Evolutionary conservation across 2,888 invertebrate genomes (phyloP).

Genomic region (Octodonta nipae): DNA sequence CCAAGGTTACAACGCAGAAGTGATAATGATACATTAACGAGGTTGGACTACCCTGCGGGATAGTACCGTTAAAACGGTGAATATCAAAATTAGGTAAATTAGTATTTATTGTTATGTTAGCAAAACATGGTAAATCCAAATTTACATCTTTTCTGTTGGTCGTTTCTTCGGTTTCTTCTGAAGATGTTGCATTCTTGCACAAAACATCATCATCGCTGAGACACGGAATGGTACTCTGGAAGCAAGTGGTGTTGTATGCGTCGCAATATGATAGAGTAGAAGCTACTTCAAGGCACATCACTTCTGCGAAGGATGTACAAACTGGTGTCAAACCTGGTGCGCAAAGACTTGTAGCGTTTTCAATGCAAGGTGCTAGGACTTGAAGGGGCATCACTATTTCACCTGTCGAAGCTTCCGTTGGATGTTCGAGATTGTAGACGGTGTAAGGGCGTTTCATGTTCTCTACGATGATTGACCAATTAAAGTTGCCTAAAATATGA

Average conservation of each 20-base stretch:
- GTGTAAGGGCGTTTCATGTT: constrained; percentile 23
- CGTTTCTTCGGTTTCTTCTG: constrained; percentile 9
- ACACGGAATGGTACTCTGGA: constrained; percentile 21
- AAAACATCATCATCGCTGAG: constrained; percentile 19
- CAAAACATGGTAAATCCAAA: constrained; percentile 26
- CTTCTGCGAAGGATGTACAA: constrained; percentile 27
- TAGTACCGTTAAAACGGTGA: constrained; percentile 15
- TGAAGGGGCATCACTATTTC: constrained; percentile 27
- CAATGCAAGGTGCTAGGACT: constrained; percentile 24
- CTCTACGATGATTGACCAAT: constrained; percentile 26
- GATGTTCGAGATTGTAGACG: constrained; percentile 27
- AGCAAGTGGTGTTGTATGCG: constrained; percentile 19
- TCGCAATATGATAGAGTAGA: constrained; percentile 20
- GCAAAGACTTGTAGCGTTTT: constrained; percentile 26
- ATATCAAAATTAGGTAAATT: constrained; percentile 19
- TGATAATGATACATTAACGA: constrained; percentile 18
- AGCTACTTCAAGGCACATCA: constrained; percentile 26
- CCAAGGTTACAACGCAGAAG: constrained; percentile 23
- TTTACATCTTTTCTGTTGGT: constrained; percentile 13
- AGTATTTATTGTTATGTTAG: constrained; percentile 26
- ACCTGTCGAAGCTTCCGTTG: constrained; percentile 22
- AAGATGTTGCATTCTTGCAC: constrained; percentile 16
- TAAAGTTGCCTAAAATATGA: too few relatives aligned
- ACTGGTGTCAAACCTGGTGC: constrained; percentile 24
- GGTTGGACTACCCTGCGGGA: constrained; percentile 13